Evolutionary conservation across 2,888 invertebrate species (phyloP).

Genomic region (Digitonthophagus gazella): DNA sequence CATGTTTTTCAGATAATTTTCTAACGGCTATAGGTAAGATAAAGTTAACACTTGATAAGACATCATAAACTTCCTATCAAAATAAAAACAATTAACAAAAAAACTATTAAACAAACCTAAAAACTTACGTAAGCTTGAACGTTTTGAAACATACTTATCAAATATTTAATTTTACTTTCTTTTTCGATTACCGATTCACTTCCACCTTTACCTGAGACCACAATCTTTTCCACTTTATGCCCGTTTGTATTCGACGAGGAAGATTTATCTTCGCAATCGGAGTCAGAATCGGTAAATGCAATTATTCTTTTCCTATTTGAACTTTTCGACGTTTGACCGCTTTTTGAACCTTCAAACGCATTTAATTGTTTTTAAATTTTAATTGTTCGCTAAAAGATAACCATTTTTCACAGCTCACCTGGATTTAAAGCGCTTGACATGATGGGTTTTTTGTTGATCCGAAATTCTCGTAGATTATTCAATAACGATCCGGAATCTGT

Average conservation of each 20-base stretch:
- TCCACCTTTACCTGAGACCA: slow-evolving; percentile 33
- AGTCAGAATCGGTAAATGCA: slow-evolving; percentile 55
- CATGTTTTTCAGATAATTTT: slow-evolving; percentile 56
- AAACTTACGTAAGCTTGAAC: slow-evolving; percentile 59
- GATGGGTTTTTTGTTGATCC: slow-evolving; percentile 64
- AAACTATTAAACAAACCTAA: slow-evolving; percentile 4
- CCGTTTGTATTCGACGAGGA: slow-evolving; percentile 4
- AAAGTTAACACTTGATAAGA: slow-evolving; percentile 40
- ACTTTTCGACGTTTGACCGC: not conserved
- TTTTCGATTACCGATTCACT: slow-evolving; percentile 49
- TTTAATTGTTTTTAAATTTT: not conserved
- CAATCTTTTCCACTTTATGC: slow-evolving; percentile 5
- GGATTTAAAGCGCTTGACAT: slow-evolving; percentile 38
- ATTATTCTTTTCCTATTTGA: slow-evolving; percentile 32
- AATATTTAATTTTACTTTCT: slow-evolving; percentile 61
- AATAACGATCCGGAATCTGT: slow-evolving; percentile 59
- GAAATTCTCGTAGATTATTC: slow-evolving; percentile 65
- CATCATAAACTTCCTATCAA: slow-evolving; percentile 36
- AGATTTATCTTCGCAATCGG: slow-evolving; percentile 48
- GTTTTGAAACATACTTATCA: slow-evolving; percentile 63
- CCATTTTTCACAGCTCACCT: slow-evolving; percentile 35
- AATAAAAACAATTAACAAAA: too few relatives aligned
- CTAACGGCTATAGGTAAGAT: slow-evolving; percentile 52
- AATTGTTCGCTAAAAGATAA: not conserved
- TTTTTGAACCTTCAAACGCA: not conserved